Evolutionary conservation across 2,888 invertebrate genomes (phyloP), one percentile per base, ranked within the genome.

Genomic region (Xestoiulus laeticollis): DNA sequence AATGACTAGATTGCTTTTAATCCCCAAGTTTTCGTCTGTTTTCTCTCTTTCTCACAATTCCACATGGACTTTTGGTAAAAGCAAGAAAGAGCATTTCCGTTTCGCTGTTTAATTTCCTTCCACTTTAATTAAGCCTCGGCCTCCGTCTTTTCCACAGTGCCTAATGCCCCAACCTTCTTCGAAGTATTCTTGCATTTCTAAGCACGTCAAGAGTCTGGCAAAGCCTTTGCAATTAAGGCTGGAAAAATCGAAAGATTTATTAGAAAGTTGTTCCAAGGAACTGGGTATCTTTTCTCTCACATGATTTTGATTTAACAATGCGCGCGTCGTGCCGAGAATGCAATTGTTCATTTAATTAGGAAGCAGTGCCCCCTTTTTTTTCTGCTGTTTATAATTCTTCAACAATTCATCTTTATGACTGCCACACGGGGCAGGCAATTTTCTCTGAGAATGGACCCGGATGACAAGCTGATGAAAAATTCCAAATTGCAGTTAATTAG

Each of bases 241-340:
- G 59, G 59, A 59, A 59, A 59, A 59, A 59, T 59, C 59, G 59
- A 59, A 59, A 59, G 59, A 59, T 59, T 59, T 59, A 59, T 59
- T 59, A 59, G 59, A 59, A 59, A 59, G 59, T 59, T 59, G 59
- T 59, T 59, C 59, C 59, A 59, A 59, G 59, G 22, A 22, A 22
- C 22, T 22, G 6, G 3, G 59, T 22, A 59, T n/a, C 59, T 59
- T 59, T n/a, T n/a, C 59, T 59, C 59, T 4, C 59, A 22, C 22
- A 22, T 59, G 22, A 59, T 59, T 59, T 59, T 59, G 59, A 59
- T 59, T 59, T 59, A 59, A 59, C 59, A 59, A 59, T 59, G 59
- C 59, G n/a, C 59, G 59, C 59, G 59, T 59, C 59, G 59, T 59
- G 59, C 59, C 59, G 59, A 59, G 59, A 59, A 59, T 59, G 59